phyloP scores from a whole-genome alignment of 2,797 vertebrate species.

The Diglossa cyanea region DNA sequence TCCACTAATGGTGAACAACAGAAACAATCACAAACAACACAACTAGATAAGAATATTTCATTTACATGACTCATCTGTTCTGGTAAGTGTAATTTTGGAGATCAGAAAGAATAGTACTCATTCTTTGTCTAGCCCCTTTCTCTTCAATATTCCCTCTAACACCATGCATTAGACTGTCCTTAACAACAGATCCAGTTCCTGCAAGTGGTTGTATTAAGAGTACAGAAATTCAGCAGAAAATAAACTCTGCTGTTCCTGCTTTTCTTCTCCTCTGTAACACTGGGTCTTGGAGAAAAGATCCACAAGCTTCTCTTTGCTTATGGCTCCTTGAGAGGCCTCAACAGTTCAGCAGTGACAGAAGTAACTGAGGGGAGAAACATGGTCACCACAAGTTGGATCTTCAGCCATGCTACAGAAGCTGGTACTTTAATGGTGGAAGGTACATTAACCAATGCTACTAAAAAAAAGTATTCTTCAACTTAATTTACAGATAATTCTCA shows the following conservation, averaged over 20 bases:
- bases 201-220: background rate
- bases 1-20: background rate
- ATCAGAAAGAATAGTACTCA: background rate
- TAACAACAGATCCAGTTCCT: background rate
- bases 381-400: background rate
- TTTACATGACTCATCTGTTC: background rate
- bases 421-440: background rate
- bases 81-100: background rate
- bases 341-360: background rate
- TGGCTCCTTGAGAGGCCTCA: background rate
- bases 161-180: background rate
- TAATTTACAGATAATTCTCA: background rate
- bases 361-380: background rate
- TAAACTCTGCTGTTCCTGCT: background rate
- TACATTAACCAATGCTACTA: background rate
- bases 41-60: background rate
- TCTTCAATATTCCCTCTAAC: background rate
- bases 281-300: background rate
- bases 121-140: background rate
- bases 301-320: background rate
- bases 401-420: background rate
- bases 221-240: background rate
- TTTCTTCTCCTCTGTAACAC: background rate
- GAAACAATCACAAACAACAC: background rate
- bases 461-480: accelerated